Evolutionary conservation across 1,140 invertebrate genomes (phyloP).

Genomic region (Arion vulgaris): DNA sequence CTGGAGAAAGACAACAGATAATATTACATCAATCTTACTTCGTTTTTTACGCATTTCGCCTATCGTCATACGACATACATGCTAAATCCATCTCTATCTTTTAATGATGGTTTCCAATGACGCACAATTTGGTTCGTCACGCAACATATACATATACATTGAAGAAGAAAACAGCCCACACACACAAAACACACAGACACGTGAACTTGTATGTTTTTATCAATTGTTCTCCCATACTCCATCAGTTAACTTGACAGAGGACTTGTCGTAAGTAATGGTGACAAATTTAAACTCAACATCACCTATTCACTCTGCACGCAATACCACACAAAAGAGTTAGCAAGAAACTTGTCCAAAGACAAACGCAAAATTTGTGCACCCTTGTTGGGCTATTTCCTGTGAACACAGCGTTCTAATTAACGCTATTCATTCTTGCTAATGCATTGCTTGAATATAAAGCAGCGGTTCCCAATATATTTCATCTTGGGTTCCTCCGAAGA

Average conservation of each 20-base stretch:
- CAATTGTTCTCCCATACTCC: background rate
- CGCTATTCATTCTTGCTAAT: background rate
- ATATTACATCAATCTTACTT: no score
- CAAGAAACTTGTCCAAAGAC: background rate
- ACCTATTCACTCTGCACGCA: background rate
- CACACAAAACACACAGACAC: no score
- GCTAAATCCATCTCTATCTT: no score
- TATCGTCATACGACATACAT: no score
- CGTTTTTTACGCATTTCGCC: no score
- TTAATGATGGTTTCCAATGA: no score
- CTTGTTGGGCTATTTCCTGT: background rate
- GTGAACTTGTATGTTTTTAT: no score
- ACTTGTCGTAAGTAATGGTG: background rate
- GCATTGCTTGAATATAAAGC: background rate
- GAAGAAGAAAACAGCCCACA: no score
- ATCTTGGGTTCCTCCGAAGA: no score
- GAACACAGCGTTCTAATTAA: background rate
- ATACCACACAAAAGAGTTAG: background rate
- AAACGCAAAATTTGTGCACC: background rate
- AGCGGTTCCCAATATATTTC: background rate
- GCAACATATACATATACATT: no score
- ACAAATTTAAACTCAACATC: background rate
- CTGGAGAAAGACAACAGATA: no score
- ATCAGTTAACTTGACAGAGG: background rate
- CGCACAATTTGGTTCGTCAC: no score